Evolutionary conservation across 1,140 invertebrate species (phyloP), one percentile per base, ranked within the genome.

Genomic region (Trialeurodes vaporariorum): DNA sequence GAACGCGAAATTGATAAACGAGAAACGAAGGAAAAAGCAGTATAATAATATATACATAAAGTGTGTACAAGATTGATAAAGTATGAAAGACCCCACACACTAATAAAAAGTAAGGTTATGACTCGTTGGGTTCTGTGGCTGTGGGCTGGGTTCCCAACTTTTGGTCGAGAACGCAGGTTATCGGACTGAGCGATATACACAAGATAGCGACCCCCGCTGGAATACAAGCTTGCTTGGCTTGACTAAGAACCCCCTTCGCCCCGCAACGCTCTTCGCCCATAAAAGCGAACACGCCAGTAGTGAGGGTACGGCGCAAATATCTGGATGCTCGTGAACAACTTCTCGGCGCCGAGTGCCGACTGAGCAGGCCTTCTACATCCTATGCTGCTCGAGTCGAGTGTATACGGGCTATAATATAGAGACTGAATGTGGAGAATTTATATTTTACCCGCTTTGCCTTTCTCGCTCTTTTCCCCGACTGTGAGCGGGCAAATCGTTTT

Each of bases 21-120:
- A n/a, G n/a, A n/a, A n/a, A n/a, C n/a, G n/a, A n/a, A n/a, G n/a
- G n/a, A n/a, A n/a, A n/a, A n/a, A n/a, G n/a, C n/a, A n/a, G n/a
- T n/a, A n/a, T n/a, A n/a, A 49, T 5, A 49, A 17, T 49, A 49
- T 49, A 17, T 49, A 49, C 34, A 49, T 49, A 9, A 49, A 49
- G 17, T 49, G 34, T 49, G 17, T 49, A 49, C 34, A 49, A 17
- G 17, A 5, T 49, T 5, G 34, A 9, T 49, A 49, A 49, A 49
- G 34, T 49, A 9, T 9, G 34, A 17, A 49, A 49, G 34, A 49
- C 34, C 34, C 34, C 34, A 49, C 34, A 49, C 34, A 49, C 34
- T 49, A 49, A 49, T 49, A 49, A 49, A 49, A 49, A 49, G 34
- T 49, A 49, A 49, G 34, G 34, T 49, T 49, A 49, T 49, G 34